Conservation (phyloP, 2,888 invertebrate species). For the Diogma glabrata region DNA sequence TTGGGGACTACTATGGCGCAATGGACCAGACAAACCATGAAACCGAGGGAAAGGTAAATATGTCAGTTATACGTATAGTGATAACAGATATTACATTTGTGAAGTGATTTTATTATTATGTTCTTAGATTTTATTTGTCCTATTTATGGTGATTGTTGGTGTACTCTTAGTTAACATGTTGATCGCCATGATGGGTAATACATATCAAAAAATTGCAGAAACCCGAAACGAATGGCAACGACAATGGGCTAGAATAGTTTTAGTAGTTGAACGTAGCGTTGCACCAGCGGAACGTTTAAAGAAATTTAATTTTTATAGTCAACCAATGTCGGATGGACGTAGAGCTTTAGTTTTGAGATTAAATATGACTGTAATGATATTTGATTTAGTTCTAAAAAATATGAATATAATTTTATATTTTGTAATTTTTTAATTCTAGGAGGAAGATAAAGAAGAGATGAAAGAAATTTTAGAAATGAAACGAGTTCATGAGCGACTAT, state of each 20-base stretch:
- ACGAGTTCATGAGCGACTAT: conserved; percentile 67
- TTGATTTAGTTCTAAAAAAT: too few species aligned
- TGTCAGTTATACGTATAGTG: too few species aligned
- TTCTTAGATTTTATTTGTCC: conserved; percentile 68
- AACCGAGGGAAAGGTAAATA: conserved; percentile 64
- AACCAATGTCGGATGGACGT: conserved; percentile 83
- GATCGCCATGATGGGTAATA: conserved; percentile 99
- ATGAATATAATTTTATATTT: conserved; percentile 8
- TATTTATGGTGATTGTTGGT: conserved; percentile 95
- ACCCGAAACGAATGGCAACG: conserved; percentile 97
- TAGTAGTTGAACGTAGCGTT: conserved; percentile 95
- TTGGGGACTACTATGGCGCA: conserved; percentile 87
- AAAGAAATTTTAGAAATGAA: conserved; percentile 88
- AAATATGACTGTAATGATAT: conserved; percentile 65
- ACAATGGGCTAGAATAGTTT: conserved; percentile 94
- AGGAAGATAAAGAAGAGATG: conserved; percentile 88
- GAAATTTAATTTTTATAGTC: conserved; percentile 83
- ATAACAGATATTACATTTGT: too few species aligned
- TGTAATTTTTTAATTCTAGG: conserved; percentile 41
- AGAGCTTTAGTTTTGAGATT: conserved; percentile 77
- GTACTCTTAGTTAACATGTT: conserved; percentile 94
- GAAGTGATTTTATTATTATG: too few species aligned
- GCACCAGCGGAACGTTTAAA: conserved; percentile 75
- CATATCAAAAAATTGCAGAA: conserved; percentile 95
- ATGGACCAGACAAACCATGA: conserved; percentile 84